phyloP scores from a whole-genome alignment of 2,888 invertebrate species.

The Meteorus colon region DNA sequence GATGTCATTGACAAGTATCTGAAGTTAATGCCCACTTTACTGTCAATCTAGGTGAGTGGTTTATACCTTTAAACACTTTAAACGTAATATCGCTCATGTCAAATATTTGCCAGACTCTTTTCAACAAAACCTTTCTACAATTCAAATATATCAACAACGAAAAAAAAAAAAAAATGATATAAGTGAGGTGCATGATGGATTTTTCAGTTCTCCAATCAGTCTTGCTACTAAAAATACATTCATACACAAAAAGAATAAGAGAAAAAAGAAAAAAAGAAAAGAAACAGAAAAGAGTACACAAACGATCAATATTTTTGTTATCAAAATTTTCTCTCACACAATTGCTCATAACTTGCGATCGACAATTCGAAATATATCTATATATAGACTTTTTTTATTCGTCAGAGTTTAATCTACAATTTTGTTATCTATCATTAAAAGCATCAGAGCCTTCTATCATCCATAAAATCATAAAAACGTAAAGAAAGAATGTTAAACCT shows the following conservation, averaged over 20 bases:
- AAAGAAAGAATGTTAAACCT: not conserved
- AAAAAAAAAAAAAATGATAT: not conserved
- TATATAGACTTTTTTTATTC: too few relatives aligned
- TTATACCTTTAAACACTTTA: not conserved
- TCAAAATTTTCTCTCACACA: not conserved
- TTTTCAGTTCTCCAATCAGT: too few relatives aligned
- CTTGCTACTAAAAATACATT: not conserved
- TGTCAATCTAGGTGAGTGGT: not conserved
- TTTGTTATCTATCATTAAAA: not conserved
- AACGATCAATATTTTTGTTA: not conserved
- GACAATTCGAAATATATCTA: not conserved
- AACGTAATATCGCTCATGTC: constrained; percentile 14
- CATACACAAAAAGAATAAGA: not conserved
- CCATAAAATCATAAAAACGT: not conserved
- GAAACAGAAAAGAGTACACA: not conserved
- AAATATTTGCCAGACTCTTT: constrained; percentile 27
- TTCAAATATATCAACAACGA: not conserved
- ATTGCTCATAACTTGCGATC: not conserved
- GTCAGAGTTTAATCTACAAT: not conserved
- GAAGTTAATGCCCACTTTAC: not conserved
- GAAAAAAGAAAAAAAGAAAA: not conserved
- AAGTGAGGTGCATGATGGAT: too few relatives aligned
- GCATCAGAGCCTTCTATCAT: too few relatives aligned
- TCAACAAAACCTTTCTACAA: not conserved
- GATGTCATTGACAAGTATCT: not conserved